phyloP scores from a whole-genome alignment of 2,797 vertebrate species.

The Tangara arthus region DNA sequence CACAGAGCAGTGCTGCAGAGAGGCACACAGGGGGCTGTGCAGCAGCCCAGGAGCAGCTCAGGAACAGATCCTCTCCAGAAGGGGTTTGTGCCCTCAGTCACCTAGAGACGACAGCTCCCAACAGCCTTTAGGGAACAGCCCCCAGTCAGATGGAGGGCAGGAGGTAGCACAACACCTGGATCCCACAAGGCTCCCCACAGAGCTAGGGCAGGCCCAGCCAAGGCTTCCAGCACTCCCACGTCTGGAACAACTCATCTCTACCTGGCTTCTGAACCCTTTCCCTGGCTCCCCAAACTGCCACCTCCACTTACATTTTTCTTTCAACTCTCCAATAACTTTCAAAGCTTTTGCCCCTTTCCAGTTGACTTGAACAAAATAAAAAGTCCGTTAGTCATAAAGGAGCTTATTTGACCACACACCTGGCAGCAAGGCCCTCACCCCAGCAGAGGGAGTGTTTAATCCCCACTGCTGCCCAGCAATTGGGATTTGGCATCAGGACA shows the following conservation, averaged over 20 bases:
- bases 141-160: background rate
- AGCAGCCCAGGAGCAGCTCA: background rate
- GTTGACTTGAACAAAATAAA: background rate
- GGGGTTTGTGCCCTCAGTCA: background rate
- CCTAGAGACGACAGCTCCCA: background rate
- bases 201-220: background rate
- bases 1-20: background rate
- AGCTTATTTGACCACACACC: background rate
- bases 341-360: background rate
- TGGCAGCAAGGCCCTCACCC: background rate
- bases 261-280: background rate
- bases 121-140: background rate
- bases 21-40: too few relatives aligned
- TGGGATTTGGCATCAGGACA: background rate
- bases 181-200: background rate
- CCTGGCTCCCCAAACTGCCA: background rate
- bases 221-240: background rate
- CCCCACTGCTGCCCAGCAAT: background rate
- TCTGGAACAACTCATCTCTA: background rate
- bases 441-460: background rate
- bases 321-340: background rate
- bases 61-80: background rate
- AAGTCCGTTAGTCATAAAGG: background rate
- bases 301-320: fast-evolving
- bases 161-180: background rate